phyloP scores from a whole-genome alignment of 2,888 invertebrate genomes.

The Sesia apiformis region DNA sequence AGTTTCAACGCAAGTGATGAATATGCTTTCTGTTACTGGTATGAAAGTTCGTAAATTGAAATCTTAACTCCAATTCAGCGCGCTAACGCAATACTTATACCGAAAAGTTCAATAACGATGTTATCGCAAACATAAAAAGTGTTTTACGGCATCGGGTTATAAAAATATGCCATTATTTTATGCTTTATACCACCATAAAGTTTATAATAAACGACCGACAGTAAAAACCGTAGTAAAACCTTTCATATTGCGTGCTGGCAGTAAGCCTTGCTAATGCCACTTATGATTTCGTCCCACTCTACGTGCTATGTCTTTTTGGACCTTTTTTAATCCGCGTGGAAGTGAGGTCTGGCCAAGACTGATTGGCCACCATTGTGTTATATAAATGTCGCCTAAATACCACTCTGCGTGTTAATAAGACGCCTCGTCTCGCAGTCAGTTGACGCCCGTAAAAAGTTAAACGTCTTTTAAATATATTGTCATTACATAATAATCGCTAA shows the following conservation, averaged over 20 bases:
- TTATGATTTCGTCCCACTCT: not conserved
- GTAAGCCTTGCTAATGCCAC: conserved; percentile 9
- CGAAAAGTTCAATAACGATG: conserved; percentile 35
- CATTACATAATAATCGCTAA: too few species aligned
- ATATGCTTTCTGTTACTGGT: too few species aligned
- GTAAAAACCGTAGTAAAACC: conserved; percentile 51
- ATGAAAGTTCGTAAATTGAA: not conserved
- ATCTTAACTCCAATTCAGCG: not conserved
- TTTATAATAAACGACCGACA: conserved; percentile 64
- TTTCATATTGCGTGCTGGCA: conserved; percentile 46
- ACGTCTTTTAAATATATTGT: too few species aligned
- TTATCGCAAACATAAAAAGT: conserved; percentile 60
- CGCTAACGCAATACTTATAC: conserved; percentile 23
- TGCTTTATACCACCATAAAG: conserved; percentile 63
- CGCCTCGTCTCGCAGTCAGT: too few species aligned
- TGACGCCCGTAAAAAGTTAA: too few species aligned
- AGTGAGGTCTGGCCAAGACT: too few species aligned
- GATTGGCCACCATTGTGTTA: too few species aligned
- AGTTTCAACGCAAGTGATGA: too few species aligned
- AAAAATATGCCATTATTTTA: conserved; percentile 66
- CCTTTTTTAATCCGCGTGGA: too few species aligned
- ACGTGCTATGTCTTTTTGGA: not conserved
- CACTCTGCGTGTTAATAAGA: too few species aligned
- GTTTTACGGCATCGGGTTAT: conserved; percentile 62
- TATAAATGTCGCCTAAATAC: too few species aligned